Evolutionary conservation across 2,888 invertebrate genomes (phyloP).

Genomic region (Volucella zonaria): DNA sequence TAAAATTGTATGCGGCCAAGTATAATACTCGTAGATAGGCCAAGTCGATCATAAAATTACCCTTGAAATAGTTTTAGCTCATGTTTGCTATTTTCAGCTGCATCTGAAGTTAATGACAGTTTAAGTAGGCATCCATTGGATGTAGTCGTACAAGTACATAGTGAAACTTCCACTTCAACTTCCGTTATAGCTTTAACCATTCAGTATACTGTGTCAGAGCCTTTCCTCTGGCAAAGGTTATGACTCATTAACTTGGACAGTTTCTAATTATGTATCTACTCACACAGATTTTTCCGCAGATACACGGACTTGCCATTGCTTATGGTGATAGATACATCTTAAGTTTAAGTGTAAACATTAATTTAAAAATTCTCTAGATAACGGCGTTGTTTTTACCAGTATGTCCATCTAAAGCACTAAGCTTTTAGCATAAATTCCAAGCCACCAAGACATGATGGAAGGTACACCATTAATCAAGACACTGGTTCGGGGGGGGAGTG

Average conservation of each 20-base stretch:
- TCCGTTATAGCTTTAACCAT: slow-evolving; percentile 4
- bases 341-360: background rate
- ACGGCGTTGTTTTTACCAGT: background rate
- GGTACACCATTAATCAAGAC: slow-evolving; percentile 33
- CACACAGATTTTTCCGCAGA: too few relatives aligned
- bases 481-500: slow-evolving; percentile 1
- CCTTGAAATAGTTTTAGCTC: too few relatives aligned
- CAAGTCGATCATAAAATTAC: too few relatives aligned
- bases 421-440: slow-evolving; percentile 10
- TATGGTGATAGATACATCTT: background rate
- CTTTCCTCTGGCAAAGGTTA: background rate
- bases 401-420: background rate
- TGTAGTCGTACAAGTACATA: background rate
- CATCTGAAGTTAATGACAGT: too few relatives aligned
- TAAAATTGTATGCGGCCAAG: too few relatives aligned
- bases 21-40: too few relatives aligned
- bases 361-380: background rate
- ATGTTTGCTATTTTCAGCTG: too few relatives aligned
- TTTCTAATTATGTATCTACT: too few relatives aligned
- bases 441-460: slow-evolving; percentile 1
- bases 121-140: too few relatives aligned
- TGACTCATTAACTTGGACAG: slow-evolving; percentile 3
- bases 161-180: background rate
- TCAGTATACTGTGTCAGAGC: slow-evolving; percentile 5
- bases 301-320: background rate